phyloP scores from a whole-genome alignment of 2,888 invertebrate genomes.

The Limenitis camilla region DNA sequence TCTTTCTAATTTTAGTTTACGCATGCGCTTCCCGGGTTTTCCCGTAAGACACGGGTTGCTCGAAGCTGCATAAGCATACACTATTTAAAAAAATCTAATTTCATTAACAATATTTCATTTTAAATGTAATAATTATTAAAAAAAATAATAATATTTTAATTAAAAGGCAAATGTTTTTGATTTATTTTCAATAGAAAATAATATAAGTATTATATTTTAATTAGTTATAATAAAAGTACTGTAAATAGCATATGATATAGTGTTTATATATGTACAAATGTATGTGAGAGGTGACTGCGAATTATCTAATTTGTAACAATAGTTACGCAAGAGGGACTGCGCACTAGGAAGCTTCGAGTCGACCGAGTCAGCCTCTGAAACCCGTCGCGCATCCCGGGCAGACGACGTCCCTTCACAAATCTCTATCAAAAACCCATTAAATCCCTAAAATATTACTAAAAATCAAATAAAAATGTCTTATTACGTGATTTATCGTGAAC shows the following conservation, averaged over 20 bases:
- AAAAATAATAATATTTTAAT: too few species aligned
- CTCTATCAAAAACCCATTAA: conserved; percentile 5
- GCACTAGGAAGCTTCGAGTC: conserved; percentile 62
- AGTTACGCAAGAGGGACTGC: conserved; percentile 70
- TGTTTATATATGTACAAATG: neutral
- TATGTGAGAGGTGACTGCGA: conserved; percentile 10
- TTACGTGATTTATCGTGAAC: conserved; percentile 27
- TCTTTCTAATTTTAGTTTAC: conserved; percentile 52
- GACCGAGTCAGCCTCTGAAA: conserved; percentile 59
- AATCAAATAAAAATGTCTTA: conserved; percentile 25
- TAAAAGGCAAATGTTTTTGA: too few species aligned
- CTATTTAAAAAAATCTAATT: neutral
- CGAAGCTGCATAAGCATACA: conserved; percentile 59
- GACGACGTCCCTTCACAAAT: conserved; percentile 28
- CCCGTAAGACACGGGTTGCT: conserved; percentile 54
- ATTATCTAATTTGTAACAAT: conserved; percentile 47
- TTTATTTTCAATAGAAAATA: too few species aligned
- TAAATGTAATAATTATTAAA: too few species aligned
- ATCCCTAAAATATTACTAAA: neutral
- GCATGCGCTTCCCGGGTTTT: conserved; percentile 57
- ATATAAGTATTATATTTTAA: too few species aligned
- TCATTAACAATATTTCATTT: neutral
- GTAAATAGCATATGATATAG: neutral
- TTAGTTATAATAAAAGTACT: too few species aligned
- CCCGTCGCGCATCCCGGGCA: conserved; percentile 56